Evolutionary conservation across 2,113 vertebrate genomes (phyloP).

Genomic region (Tachuris rubrigastra): DNA sequence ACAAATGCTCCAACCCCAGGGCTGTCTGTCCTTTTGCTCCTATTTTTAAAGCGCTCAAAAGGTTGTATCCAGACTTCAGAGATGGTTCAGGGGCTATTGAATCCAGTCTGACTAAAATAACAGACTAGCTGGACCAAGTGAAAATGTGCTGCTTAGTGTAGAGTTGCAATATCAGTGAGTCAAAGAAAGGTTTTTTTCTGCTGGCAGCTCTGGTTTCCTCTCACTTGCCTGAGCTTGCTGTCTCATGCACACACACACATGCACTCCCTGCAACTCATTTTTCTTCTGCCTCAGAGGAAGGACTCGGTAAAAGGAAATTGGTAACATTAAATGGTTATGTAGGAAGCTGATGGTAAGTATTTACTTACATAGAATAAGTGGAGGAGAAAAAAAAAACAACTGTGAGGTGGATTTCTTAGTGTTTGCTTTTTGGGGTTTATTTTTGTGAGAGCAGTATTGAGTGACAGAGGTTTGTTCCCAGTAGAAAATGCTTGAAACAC

Average conservation of each 20-base stretch:
- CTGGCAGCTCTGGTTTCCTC: constrained; percentile 25
- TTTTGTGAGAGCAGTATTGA: neutral
- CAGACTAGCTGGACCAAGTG: constrained; percentile 16
- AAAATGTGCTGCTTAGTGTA: constrained; percentile 32
- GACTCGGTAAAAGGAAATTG: constrained; percentile 48
- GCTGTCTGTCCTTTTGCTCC: neutral
- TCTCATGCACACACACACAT: neutral
- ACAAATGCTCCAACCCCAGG: neutral
- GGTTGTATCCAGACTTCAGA: constrained; percentile 19
- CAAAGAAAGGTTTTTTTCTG: constrained; percentile 43
- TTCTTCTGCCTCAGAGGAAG: neutral
- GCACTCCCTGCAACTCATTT: neutral
- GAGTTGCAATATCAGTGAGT: constrained; percentile 56
- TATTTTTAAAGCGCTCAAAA: neutral
- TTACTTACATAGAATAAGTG: constrained; percentile 2
- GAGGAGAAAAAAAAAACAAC: neutral
- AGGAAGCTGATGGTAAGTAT: constrained; percentile 12
- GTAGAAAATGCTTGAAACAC: constrained; percentile 43
- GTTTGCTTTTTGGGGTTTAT: neutral
- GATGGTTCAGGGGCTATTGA: constrained; percentile 53
- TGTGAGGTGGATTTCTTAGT: neutral
- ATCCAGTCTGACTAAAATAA: constrained; percentile 51
- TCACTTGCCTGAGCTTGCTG: neutral
- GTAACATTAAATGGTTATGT: constrained; percentile 14
- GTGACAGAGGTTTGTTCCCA: constrained; percentile 13